Percentiles rank a stretch among this genome's conserved stretches.
Evolutionary conservation across 2,113 vertebrate species (phyloP).

Genomic region (Pycnonotus jocosus): DNA sequence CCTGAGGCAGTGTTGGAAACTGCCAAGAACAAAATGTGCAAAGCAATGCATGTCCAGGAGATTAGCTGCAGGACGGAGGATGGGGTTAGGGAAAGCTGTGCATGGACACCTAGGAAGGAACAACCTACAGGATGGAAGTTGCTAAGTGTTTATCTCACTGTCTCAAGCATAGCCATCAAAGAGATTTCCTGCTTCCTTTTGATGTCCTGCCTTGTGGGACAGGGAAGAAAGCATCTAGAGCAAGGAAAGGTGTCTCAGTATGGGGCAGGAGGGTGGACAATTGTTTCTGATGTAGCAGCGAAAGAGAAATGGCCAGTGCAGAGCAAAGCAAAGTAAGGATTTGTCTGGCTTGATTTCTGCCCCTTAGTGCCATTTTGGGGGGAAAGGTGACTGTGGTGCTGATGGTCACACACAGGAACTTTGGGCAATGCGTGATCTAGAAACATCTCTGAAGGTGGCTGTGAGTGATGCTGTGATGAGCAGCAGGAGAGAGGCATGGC

Average conservation of each 20-base stretch:
- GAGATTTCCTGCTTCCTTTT: not conserved
- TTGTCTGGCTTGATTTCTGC: not conserved
- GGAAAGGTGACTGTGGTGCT: not conserved
- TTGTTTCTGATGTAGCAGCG: fast-evolving
- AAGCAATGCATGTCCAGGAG: not conserved
- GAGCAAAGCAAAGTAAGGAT: not conserved
- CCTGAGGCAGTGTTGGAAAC: not conserved
- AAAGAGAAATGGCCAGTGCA: not conserved
- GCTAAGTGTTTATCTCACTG: not conserved
- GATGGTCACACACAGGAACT: not conserved
- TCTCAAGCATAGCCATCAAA: not conserved
- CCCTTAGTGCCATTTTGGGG: not conserved
- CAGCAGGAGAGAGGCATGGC: not conserved
- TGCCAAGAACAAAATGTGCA: slow-evolving; percentile 42
- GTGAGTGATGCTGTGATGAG: not conserved
- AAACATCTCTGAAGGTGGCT: not conserved
- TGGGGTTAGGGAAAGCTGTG: not conserved
- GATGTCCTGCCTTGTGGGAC: not conserved
- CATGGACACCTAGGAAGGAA: not conserved
- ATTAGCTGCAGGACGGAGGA: not conserved
- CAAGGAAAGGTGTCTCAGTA: not conserved
- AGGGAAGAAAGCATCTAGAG: not conserved
- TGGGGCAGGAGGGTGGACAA: not conserved
- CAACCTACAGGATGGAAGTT: not conserved
- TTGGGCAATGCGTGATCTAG: not conserved